phyloP scores from a whole-genome alignment of 2,888 invertebrate genomes.

The Agrotis exclamationis region DNA sequence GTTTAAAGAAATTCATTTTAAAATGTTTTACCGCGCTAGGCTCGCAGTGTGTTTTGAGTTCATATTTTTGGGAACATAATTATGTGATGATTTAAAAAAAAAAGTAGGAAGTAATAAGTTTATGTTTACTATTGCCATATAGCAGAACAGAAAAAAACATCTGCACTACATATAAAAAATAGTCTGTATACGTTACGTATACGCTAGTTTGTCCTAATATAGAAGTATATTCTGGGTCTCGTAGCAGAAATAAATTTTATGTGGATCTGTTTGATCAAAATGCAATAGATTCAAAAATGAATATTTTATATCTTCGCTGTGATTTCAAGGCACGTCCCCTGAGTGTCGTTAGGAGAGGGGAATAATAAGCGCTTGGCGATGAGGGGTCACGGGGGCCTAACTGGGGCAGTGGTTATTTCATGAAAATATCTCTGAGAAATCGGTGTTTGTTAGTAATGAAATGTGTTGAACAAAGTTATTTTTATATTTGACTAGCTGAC shows the following conservation, averaged over 20 bases:
- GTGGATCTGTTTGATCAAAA: conserved; percentile 34
- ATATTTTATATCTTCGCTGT: conserved; percentile 38
- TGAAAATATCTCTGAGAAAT: not conserved
- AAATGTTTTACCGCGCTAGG: too few relatives aligned
- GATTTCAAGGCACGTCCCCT: conserved; percentile 36
- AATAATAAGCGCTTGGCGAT: conserved; percentile 1
- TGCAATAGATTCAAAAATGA: conserved; percentile 47
- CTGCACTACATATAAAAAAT: too few relatives aligned
- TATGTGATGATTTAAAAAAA: too few relatives aligned
- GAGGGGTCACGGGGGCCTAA: not conserved
- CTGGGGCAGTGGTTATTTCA: conserved; percentile 19
- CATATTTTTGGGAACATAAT: too few relatives aligned
- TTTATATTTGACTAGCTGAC: too few relatives aligned
- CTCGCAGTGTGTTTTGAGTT: too few relatives aligned
- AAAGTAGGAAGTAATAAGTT: too few relatives aligned
- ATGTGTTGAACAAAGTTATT: not conserved
- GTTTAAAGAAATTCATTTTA: too few relatives aligned
- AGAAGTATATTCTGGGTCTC: conserved; percentile 18
- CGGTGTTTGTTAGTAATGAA: not conserved
- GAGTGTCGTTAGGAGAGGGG: conserved; percentile 20
- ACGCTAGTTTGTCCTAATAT: not conserved
- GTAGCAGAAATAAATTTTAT: conserved; percentile 37
- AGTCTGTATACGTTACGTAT: not conserved
- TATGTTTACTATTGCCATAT: too few relatives aligned
- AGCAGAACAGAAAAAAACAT: too few relatives aligned